A percentile compares a stretch with the other conserved stretches of the same genome.
Conservation (phyloP, 2,888 invertebrate species). For the Baronia brevicornis region DNA sequence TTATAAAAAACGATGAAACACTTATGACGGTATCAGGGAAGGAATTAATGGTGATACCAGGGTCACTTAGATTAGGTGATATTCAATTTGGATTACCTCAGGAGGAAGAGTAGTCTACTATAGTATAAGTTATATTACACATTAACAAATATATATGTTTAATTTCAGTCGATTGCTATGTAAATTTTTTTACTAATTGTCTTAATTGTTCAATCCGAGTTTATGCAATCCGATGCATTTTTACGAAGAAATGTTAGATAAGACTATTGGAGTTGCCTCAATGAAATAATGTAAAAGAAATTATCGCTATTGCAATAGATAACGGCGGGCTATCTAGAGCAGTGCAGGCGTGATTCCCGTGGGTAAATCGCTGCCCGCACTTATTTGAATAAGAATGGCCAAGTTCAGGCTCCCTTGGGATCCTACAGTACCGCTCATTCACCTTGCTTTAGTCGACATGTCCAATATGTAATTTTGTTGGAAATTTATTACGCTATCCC, state of each 20-base stretch:
- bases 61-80: too few relatives aligned
- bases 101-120: too few relatives aligned
- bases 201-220: too few relatives aligned
- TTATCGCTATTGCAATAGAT: conserved; percentile 12
- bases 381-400: conserved; percentile 70
- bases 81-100: too few relatives aligned
- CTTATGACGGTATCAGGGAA: too few relatives aligned
- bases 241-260: conserved; percentile 10
- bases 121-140: too few relatives aligned
- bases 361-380: conserved; percentile 54
- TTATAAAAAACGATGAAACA: too few relatives aligned
- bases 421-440: conserved; percentile 32
- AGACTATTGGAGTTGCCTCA: conserved; percentile 7
- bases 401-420: conserved; percentile 36
- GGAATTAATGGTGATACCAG: too few relatives aligned
- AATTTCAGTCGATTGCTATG: too few relatives aligned
- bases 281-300: conserved; percentile 12
- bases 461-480: conserved; percentile 34
- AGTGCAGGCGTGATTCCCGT: conserved; percentile 36
- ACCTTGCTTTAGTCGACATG: conserved; percentile 35
- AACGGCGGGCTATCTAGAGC: conserved; percentile 23
- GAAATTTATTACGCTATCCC: conserved; percentile 31
- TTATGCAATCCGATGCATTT: not conserved
- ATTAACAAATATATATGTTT: too few relatives aligned
- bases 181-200: too few relatives aligned